Conservation (phyloP, 2,888 invertebrate genomes). For the Heliconius hortense region DNA sequence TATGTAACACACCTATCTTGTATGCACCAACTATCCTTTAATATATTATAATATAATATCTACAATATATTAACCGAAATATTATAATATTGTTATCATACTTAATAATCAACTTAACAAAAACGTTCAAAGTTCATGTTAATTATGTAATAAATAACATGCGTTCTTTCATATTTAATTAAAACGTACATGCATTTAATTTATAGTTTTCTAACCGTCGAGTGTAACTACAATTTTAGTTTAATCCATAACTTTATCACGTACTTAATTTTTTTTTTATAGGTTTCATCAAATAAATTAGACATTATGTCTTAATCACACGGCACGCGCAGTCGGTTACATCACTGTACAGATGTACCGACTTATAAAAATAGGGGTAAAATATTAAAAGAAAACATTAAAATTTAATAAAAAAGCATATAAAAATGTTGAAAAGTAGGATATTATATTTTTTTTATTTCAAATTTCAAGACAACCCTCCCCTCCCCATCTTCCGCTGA, state of each 20-base stretch:
- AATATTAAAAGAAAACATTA: not conserved
- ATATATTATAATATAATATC: not conserved
- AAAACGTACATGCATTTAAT: slow-evolving; percentile 14
- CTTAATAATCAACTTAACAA: slow-evolving; percentile 7
- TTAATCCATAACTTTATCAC: slow-evolving; percentile 11
- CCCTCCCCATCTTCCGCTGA: not conserved
- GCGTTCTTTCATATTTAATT: slow-evolving; percentile 8
- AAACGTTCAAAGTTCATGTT: not conserved
- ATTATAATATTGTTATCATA: slow-evolving; percentile 1
- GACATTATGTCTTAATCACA: slow-evolving; percentile 13
- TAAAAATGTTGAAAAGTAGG: not conserved
- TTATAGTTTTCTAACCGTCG: slow-evolving; percentile 20
- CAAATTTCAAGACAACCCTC: not conserved
- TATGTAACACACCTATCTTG: not conserved
- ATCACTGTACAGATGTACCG: not conserved
- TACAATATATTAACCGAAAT: not conserved
- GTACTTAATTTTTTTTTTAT: slow-evolving; percentile 16
- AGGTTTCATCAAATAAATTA: slow-evolving; percentile 19
- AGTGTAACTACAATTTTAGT: slow-evolving; percentile 4
- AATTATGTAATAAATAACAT: slow-evolving; percentile 4
- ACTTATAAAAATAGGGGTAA: not conserved
- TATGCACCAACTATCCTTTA: not conserved
- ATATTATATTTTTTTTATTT: not conserved
- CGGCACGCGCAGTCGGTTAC: slow-evolving; percentile 4
- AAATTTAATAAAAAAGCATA: too few species aligned